phyloP scores from a whole-genome alignment of 2,797 vertebrate genomes.

The Bradypodion ventrale region DNA sequence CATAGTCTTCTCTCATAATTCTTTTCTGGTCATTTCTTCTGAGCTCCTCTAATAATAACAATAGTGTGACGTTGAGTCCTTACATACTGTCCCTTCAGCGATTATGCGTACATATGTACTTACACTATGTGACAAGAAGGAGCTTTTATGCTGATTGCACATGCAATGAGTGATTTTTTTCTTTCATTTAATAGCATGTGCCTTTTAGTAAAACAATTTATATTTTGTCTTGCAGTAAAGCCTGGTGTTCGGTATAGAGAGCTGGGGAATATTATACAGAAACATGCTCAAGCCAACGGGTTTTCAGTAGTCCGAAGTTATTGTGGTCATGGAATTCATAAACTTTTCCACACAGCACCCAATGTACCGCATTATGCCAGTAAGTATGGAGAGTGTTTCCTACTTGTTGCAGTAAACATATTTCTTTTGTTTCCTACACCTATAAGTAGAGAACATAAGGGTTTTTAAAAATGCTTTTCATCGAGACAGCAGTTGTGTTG shows the following conservation, averaged over 20 bases:
- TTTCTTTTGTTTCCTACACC: neutral
- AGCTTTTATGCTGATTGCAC: neutral
- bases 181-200: neutral
- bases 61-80: too few species aligned
- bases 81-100: neutral
- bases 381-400: constrained; percentile 75
- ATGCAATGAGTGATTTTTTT: neutral
- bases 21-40: neutral
- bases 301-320: constrained; percentile 98
- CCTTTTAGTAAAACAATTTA: constrained; percentile 5
- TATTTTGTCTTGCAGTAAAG: constrained; percentile 83
- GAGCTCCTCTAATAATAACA: neutral
- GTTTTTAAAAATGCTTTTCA: neutral
- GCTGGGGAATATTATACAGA: constrained; percentile 97
- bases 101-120: neutral
- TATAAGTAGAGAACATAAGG: neutral
- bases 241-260: constrained; percentile 95
- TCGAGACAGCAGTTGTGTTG: neutral
- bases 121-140: neutral
- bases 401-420: neutral
- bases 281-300: constrained; percentile 92
- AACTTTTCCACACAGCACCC: constrained; percentile 95
- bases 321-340: constrained; percentile 96
- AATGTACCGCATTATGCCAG: constrained; percentile 98
- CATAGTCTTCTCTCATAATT: neutral